phyloP scores from a whole-genome alignment of 2,113 vertebrate species.

The Diphyllodes magnificus region DNA sequence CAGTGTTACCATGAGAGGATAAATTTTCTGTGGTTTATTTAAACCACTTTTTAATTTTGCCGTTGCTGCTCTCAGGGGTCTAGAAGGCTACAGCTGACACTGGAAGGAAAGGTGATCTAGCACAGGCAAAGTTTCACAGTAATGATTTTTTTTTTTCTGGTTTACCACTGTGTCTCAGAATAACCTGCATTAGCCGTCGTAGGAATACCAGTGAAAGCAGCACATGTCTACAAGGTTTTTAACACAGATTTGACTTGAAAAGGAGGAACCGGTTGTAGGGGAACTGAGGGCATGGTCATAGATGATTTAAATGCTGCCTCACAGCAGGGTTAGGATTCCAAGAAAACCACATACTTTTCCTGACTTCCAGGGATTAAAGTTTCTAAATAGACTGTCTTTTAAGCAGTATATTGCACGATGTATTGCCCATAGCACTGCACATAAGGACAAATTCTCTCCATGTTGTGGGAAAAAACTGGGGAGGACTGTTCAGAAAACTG shows the following conservation, averaged over 20 bases:
- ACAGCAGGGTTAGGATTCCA: not conserved
- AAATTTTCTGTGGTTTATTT: not conserved
- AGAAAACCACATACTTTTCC: not conserved
- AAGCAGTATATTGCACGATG: not conserved
- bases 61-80: not conserved
- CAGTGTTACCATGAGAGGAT: not conserved
- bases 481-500: not conserved
- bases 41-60: conserved; percentile 7
- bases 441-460: not conserved
- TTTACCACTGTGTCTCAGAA: not conserved
- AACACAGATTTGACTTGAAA: not conserved
- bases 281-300: not conserved
- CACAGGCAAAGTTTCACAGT: not conserved
- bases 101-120: not conserved
- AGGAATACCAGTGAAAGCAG: not conserved
- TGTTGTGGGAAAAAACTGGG: not conserved
- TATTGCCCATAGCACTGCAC: not conserved
- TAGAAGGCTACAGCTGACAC: not conserved
- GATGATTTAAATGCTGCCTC: not conserved
- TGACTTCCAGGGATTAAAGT: not conserved
- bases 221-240: not conserved
- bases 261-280: not conserved
- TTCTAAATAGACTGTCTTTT: not conserved
- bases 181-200: not conserved
- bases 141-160: not conserved